Conservation (phyloP, 2,888 invertebrate species). For the Ecliptopera silaceata region DNA sequence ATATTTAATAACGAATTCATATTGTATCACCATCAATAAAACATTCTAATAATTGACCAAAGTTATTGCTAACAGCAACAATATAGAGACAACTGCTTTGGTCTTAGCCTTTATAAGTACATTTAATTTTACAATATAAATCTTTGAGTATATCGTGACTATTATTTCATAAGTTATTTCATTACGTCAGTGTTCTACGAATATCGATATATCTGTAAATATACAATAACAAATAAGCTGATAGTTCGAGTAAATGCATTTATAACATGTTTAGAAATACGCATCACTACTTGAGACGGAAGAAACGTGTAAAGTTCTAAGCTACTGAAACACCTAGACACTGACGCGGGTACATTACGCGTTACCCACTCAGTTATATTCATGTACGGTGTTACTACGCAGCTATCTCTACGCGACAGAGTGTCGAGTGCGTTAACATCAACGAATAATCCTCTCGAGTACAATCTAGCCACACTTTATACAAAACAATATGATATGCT, state of each 20-base stretch:
- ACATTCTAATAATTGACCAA: constrained; percentile 82
- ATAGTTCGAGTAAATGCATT: constrained; percentile 64
- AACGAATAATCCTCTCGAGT: constrained; percentile 53
- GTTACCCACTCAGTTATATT: constrained; percentile 28
- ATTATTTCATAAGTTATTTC: constrained; percentile 52
- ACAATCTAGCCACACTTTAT: constrained; percentile 59
- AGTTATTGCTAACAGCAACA: constrained; percentile 78
- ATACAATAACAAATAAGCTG: constrained; percentile 65
- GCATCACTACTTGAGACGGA: constrained; percentile 52
- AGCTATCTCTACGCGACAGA: constrained; percentile 68
- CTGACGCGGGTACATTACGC: constrained; percentile 61
- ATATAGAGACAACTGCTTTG: constrained; percentile 72
- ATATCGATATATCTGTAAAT: constrained; percentile 54
- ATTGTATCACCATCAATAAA: constrained; percentile 68
- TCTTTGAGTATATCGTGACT: constrained; percentile 52
- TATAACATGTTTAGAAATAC: constrained; percentile 42
- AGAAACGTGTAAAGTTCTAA: constrained; percentile 50
- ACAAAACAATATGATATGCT: constrained; percentile 75
- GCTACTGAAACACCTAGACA: constrained; percentile 75
- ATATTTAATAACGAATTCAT: constrained; percentile 67
- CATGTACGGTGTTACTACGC: constrained; percentile 49
- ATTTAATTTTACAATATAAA: constrained; percentile 62
- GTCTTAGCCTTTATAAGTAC: constrained; percentile 75
- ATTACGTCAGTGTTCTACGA: constrained; percentile 48
- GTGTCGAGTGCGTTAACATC: constrained; percentile 66